phyloP scores from a whole-genome alignment of 92 coral and sea anemone genomes.

The Metridium senile region DNA sequence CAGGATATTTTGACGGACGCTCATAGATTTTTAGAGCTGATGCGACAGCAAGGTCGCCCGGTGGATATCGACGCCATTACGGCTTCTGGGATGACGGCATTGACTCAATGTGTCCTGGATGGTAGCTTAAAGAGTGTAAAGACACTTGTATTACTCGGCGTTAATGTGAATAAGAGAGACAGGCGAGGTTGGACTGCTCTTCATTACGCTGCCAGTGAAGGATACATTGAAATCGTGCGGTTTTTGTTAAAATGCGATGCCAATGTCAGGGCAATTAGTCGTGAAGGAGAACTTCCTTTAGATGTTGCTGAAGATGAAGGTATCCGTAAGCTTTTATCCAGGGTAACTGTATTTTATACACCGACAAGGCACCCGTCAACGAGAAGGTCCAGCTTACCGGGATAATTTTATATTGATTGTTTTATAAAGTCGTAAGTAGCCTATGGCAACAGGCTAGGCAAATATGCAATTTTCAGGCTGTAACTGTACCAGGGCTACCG shows the following conservation, averaged over 20 bases:
- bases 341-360: constrained; percentile 60
- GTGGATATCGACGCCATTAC: constrained; percentile 83
- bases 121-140: constrained; percentile 84
- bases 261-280: constrained; percentile 65
- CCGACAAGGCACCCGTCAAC: constrained; percentile 33
- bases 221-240: constrained; percentile 84
- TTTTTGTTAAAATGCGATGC: constrained; percentile 71
- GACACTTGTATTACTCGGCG: constrained; percentile 78
- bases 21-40: constrained; percentile 56
- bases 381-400: constrained; percentile 53
- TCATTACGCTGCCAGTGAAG: constrained; percentile 94
- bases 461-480: too few species aligned
- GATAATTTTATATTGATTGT: constrained; percentile 23
- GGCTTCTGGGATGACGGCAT: constrained; percentile 92
- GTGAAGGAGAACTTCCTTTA: constrained; percentile 72
- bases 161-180: constrained; percentile 79
- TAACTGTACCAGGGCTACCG: too few species aligned
- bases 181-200: constrained; percentile 82
- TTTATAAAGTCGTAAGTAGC: not conserved
- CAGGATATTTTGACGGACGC: constrained; percentile 63
- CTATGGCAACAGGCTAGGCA: not conserved
- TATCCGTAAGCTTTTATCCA: constrained; percentile 62
- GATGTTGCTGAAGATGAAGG: constrained; percentile 88
- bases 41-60: constrained; percentile 45
- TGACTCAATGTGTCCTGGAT: constrained; percentile 89